Percentiles rank a stretch among this genome's conserved stretches.
Evolutionary conservation across 2,797 vertebrate genomes (phyloP).

Genomic region (Tragelaphus oryx): DNA sequence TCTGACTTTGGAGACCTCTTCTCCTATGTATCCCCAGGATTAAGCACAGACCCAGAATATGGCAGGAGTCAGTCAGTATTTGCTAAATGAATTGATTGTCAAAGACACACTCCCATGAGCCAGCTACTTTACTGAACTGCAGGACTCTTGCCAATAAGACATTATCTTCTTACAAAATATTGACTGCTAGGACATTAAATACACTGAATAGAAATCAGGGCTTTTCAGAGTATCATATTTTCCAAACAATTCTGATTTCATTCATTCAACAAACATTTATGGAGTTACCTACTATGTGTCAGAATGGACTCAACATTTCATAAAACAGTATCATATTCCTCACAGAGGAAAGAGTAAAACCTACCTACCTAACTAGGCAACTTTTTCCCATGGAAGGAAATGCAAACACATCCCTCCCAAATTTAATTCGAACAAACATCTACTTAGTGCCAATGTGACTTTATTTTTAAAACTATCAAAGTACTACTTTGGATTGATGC

Average conservation of each 20-base stretch:
- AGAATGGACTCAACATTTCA: not conserved
- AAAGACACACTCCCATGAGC: slow-evolving; percentile 35
- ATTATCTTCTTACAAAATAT: slow-evolving; percentile 46
- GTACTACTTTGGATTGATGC: not conserved
- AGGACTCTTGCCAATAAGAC: slow-evolving; percentile 10
- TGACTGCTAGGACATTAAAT: not conserved
- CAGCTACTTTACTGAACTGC: not conserved
- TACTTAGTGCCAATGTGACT: not conserved
- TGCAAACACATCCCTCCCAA: not conserved
- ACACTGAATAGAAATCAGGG: not conserved
- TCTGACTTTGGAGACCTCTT: not conserved
- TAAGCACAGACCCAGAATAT: not conserved
- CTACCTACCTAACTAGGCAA: not conserved
- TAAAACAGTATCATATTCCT: not conserved
- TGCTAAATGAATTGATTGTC: slow-evolving; percentile 51
- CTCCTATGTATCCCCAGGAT: not conserved
- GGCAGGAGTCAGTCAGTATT: slow-evolving; percentile 17
- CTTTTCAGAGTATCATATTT: not conserved
- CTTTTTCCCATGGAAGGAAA: not conserved
- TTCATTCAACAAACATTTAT: not conserved
- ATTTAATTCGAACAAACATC: not conserved
- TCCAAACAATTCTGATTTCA: not conserved
- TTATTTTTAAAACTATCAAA: slow-evolving; percentile 21
- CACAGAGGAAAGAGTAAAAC: not conserved
- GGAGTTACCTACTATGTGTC: not conserved